phyloP scores from a whole-genome alignment of 1,140 invertebrate genomes.

The Panulirus ornatus region DNA sequence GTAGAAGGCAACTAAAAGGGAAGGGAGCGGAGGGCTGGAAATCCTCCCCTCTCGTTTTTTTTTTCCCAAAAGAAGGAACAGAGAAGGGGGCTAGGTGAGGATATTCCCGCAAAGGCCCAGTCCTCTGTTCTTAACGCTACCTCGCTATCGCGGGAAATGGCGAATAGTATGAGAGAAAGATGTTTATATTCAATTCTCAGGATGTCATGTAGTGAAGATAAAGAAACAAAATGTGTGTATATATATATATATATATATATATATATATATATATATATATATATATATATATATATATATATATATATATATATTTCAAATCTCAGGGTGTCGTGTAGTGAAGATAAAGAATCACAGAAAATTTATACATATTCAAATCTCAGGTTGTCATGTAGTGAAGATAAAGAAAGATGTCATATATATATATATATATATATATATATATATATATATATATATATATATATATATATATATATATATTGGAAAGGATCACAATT shows the following conservation, averaged over 20 bases:
- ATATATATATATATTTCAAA: not conserved
- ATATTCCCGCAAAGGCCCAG: no score
- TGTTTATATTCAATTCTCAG: not conserved
- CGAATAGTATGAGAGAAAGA: no score
- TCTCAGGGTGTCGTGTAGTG: not conserved
- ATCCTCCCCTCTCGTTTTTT: no score
- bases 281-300: not conserved
- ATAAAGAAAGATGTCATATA: not conserved
- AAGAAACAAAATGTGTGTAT: not conserved
- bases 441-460: no score
- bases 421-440: conserved; percentile 5
- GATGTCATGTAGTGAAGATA: not conserved
- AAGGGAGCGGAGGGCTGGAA: no score
- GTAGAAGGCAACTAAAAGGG: no score
- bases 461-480: not conserved
- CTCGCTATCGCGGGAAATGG: no score
- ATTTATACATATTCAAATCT: not conserved
- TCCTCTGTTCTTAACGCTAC: no score
- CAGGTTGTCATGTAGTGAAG: not conserved
- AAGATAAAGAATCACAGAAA: not conserved
- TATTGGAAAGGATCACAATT: no score
- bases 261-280: not conserved
- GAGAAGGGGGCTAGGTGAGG: no score
- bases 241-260: not conserved
- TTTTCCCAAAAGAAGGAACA: no score